Evolutionary conservation across 2,113 vertebrate genomes (phyloP).

Genomic region (Phaetusa simplex): DNA sequence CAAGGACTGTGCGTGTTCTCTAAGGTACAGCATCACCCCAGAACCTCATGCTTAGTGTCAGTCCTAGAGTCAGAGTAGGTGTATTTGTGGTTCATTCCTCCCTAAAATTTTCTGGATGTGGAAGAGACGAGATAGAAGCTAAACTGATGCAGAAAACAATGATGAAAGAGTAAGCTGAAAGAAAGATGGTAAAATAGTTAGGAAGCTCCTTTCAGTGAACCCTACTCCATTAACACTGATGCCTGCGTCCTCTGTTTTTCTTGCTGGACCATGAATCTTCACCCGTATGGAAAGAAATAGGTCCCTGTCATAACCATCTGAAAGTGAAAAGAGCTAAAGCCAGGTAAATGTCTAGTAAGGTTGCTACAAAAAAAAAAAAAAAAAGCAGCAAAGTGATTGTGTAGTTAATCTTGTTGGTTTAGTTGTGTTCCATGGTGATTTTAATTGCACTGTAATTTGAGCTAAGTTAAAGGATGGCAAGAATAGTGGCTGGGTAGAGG

Average conservation of each 20-base stretch:
- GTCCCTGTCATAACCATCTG: not conserved
- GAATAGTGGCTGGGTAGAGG: constrained; percentile 47
- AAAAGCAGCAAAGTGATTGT: not conserved
- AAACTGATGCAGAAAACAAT: not conserved
- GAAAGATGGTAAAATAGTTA: not conserved
- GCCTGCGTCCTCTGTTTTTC: not conserved
- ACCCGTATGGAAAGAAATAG: not conserved
- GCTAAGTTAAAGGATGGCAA: constrained; percentile 62
- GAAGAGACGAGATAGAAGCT: not conserved
- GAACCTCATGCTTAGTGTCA: accelerated
- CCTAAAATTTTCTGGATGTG: not conserved
- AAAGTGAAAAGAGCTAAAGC: not conserved
- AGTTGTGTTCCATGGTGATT: constrained; percentile 62
- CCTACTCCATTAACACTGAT: not conserved
- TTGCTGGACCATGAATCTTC: not conserved
- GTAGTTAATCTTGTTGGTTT: constrained; percentile 64
- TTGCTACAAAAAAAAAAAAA: not conserved
- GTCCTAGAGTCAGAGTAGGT: not conserved
- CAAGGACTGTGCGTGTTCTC: not conserved
- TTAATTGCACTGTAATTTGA: constrained; percentile 72
- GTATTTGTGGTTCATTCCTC: not conserved
- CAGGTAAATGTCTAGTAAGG: not conserved
- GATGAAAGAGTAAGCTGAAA: not conserved
- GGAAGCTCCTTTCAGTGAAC: not conserved
- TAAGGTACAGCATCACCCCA: not conserved